phyloP scores from a whole-genome alignment of 2,113 vertebrate species.

The Opisthocomus hoazin region DNA sequence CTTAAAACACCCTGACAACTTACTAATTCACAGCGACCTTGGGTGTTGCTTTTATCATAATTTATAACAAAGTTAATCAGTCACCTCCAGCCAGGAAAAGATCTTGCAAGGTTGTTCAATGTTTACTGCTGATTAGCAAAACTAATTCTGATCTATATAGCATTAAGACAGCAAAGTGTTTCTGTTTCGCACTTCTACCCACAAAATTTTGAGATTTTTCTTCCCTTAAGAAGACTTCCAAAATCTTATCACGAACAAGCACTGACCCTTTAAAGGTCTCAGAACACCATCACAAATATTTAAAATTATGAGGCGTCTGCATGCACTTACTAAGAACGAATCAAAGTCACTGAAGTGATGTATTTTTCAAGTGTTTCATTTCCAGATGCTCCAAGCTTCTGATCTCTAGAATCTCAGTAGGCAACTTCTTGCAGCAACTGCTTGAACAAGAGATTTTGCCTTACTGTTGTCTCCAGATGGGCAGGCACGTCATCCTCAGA shows the following conservation, averaged over 20 bases:
- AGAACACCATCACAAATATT: neutral
- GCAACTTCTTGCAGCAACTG: neutral
- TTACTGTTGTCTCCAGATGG: neutral
- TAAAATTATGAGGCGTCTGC: neutral
- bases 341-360: neutral
- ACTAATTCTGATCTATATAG: neutral
- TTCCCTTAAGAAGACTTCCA: neutral
- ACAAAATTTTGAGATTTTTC: neutral
- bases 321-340: neutral
- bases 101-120: neutral
- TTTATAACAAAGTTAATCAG: conserved; percentile 35
- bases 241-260: neutral
- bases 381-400: neutral
- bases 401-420: neutral
- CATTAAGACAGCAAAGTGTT: neutral
- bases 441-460: neutral
- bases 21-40: conserved; percentile 22
- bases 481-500: neutral
- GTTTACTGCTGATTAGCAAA: neutral
- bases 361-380: neutral
- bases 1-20: conserved; percentile 17
- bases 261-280: neutral
- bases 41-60: conserved; percentile 22
- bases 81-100: neutral
- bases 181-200: neutral